These are phyloP conservation scores for Holothuria leucospilota DNA, from an alignment of 53 echinoderm and acorn worm species.

Conservation along the genomic window DNA sequence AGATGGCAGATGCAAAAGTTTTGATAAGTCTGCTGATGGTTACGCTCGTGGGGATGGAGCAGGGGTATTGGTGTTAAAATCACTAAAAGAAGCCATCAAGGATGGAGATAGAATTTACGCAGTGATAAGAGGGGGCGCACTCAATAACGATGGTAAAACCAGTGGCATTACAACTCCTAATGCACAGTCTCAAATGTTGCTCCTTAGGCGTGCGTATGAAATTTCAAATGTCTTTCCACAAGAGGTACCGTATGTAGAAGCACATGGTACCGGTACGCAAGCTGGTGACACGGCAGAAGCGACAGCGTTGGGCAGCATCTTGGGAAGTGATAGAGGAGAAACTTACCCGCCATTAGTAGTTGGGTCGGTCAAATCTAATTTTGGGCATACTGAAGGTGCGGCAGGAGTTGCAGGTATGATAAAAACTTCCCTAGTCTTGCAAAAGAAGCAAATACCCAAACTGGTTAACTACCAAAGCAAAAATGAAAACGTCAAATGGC, in stretches of 20 bases:
- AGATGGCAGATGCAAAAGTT: slow-evolving; percentile 64
- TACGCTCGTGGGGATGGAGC: slow-evolving; percentile 55
- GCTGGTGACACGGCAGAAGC: slow-evolving; percentile 60
- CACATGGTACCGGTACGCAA: slow-evolving; percentile 66
- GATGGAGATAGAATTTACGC: slow-evolving; percentile 59
- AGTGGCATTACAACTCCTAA: slow-evolving; percentile 54
- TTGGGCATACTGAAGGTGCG: slow-evolving; percentile 33
- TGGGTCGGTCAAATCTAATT: slow-evolving; percentile 60
- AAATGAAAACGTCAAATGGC: slow-evolving; percentile 38
- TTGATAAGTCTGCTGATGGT: slow-evolving; percentile 53
- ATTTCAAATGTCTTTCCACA: slow-evolving; percentile 40
- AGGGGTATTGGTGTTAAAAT: slow-evolving; percentile 52
- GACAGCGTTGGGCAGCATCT: slow-evolving; percentile 38
- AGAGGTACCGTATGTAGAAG: slow-evolving; percentile 61
- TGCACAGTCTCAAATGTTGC: slow-evolving; percentile 34
- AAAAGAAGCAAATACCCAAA: slow-evolving; percentile 44
- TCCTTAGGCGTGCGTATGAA: slow-evolving; percentile 40
- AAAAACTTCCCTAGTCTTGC: slow-evolving; percentile 39
- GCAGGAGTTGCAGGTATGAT: slow-evolving; percentile 59
- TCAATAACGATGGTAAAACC: slow-evolving; percentile 62
- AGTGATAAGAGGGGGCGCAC: slow-evolving; percentile 60
- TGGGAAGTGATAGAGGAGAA: slow-evolving; percentile 33
- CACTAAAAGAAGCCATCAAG: slow-evolving; percentile 36
- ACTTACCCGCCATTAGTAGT: slow-evolving; percentile 3
- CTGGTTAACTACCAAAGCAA: slow-evolving; percentile 32